Evolutionary conservation across 1,140 invertebrate species (phyloP).

Genomic region (Ceratosolen solmsi): DNA sequence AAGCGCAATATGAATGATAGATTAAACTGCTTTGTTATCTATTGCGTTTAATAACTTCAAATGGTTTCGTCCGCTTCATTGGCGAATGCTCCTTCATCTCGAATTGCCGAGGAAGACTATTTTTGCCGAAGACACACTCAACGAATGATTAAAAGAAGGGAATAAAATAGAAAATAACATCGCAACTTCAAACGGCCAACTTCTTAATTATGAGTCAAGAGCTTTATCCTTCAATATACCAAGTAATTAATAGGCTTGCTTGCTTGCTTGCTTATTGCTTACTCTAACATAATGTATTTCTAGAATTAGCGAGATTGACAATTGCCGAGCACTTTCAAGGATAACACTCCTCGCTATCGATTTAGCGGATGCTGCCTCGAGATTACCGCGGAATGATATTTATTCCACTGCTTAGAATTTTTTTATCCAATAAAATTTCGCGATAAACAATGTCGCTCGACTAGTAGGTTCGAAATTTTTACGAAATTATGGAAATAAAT

Average conservation of each 20-base stretch:
- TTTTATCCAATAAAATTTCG: background rate
- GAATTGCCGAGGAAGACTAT: too few species aligned
- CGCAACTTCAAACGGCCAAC: background rate
- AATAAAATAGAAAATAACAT: background rate
- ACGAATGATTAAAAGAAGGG: background rate
- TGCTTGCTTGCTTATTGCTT: too few species aligned
- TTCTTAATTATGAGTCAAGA: background rate
- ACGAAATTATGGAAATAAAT: too few species aligned
- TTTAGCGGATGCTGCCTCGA: background rate
- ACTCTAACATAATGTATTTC: background rate
- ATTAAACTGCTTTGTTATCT: background rate
- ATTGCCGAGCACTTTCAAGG: constrained; percentile 2
- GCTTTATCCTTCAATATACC: constrained; percentile 4
- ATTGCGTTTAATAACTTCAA: background rate
- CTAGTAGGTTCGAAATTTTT: background rate
- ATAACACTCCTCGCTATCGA: background rate
- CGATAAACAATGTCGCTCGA: background rate
- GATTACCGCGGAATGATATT: background rate
- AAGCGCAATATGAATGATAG: background rate
- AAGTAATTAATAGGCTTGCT: constrained; percentile 25
- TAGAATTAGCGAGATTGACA: background rate
- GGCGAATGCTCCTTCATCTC: background rate
- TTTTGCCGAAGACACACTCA: background rate
- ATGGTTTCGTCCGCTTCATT: background rate
- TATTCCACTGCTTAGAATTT: background rate